Evolutionary conservation across 1,140 invertebrate genomes (phyloP), one percentile per base, ranked within the genome.

Genomic region (Drosophila sp.): DNA sequence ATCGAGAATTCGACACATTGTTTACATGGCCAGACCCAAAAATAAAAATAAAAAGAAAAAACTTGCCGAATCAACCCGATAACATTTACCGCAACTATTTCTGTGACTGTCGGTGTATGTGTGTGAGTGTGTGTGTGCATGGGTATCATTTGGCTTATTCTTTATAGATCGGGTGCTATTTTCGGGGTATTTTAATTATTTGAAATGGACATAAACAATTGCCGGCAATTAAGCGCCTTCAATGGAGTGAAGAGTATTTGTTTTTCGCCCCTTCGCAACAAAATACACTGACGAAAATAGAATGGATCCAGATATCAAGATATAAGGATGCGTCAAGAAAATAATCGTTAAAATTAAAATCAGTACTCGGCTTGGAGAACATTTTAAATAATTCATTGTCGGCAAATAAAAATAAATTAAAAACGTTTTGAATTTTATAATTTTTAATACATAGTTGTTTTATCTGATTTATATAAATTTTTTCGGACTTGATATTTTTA

Each of bases 151-250:
- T 67, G 54, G 53, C 34, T 72, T 72, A 61, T 59, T 53, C 70
- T 72, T 72, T 72, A 72, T 72, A 32, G 69, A 13, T 7, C 21
- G 40, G 29, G 27, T 46, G 65, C 70, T 72, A 72, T 72, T 72
- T 72, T 72, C 9, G 32, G 32, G 29, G 59, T 62, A 50, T 34
- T 63, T 70, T 70, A 70, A 74, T 74, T 63, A 74, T 57, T 70
- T 57, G 40, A 74, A 74, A 63, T 71, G 66, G 43, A 9, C 66
- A 74, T 70, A 70, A 74, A 74, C 72, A 74, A 74, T 63, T 45
- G 50, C 71, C 11, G 48, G 36, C 70, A 72, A 72, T 67, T 54
- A 59, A 62, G 34, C 65, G 46, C 43, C n/a, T 21, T 62, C 18
- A 21, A 41, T 29, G 18, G 43, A 40, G 14, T 51, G 25, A 50